Conservation (phyloP, 1,140 invertebrate genomes). For the Monomorium pharaonis region DNA sequence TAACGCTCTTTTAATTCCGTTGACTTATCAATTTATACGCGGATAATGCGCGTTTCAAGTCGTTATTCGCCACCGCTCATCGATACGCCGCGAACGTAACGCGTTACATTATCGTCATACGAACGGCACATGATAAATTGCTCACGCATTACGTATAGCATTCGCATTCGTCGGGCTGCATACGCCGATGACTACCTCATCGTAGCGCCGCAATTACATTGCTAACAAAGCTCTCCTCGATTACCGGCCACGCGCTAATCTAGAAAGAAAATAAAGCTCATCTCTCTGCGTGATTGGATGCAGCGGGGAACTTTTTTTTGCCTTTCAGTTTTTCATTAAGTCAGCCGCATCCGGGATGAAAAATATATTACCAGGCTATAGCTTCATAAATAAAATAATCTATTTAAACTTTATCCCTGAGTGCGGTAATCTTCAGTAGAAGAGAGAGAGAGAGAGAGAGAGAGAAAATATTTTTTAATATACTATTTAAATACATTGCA, state of each 20-base stretch:
- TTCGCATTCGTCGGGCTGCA: not conserved
- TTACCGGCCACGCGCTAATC: not conserved
- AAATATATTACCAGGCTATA: not conserved
- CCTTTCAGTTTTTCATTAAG: not conserved
- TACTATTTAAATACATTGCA: not conserved
- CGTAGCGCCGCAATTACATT: slow-evolving; percentile 23
- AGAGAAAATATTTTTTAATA: not conserved
- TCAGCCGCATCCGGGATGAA: not conserved
- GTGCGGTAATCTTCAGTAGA: too few species aligned
- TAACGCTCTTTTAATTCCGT: not conserved
- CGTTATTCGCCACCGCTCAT: not conserved
- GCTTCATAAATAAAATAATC: slow-evolving; percentile 12
- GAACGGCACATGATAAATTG: slow-evolving; percentile 29
- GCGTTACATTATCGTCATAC: slow-evolving; percentile 17
- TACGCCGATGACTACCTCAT: slow-evolving; percentile 5
- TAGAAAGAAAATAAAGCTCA: not conserved
- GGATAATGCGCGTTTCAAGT: not conserved
- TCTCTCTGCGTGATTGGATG: not conserved
- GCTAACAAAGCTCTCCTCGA: slow-evolving; percentile 21
- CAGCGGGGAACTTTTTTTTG: not conserved
- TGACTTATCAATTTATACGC: slow-evolving; percentile 2
- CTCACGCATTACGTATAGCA: not conserved
- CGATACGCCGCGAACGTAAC: slow-evolving; percentile 13
- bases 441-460: too few species aligned
- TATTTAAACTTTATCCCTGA: not conserved